Evolutionary conservation across 2,113 vertebrate species (phyloP), one percentile per base, ranked within the genome.

Genomic region (Brachirus orientalis): DNA sequence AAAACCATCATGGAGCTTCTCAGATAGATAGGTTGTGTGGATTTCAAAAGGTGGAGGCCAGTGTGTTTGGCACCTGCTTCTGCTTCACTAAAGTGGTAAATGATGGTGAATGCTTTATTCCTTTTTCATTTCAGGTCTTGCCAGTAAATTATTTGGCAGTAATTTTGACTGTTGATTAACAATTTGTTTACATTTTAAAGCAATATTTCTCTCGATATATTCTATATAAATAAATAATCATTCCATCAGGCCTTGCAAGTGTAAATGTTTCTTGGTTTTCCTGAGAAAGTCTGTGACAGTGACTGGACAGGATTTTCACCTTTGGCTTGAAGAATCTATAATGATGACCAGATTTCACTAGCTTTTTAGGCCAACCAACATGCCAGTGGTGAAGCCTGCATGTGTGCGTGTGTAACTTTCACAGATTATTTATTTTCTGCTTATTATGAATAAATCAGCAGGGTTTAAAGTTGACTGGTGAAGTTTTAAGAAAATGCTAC

Each of bases 391-490:
- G 50, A 3, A 22, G 2, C 50, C 13, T 8, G 33, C 50, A 8
- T 35, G 73, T 16, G 12, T 51, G 54, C 12, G 1, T 55, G 22
- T 13, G 14, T 41, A 28, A 58, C n/a, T 50, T 46, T 57, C 12
- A 35, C 12, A 48, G 44, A 62, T 65, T 62, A 69, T 75, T 72
- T 57, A 54, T 41, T 67, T 58, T 46, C 63, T 80, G 77, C 69
- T 70, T 63, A 82, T 78, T 56, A 68, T 36, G 2, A 46, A 16
- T 58, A 22, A 58, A 63, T 59, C 1, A 48, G 51, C 38, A 55
- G 50, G 16, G 40, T 68, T 16, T 35, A 71, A 68, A 68, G 46
- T 45, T 61, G 75, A 18, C 37, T 65, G 46, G 61, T 66, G 22
- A 66, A 52, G 38, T 37, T 65, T 65, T 48, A 14, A n/a, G n/a